Conservation (phyloP, 1,140 invertebrate genomes). For the Brachionus calyciflorus region DNA sequence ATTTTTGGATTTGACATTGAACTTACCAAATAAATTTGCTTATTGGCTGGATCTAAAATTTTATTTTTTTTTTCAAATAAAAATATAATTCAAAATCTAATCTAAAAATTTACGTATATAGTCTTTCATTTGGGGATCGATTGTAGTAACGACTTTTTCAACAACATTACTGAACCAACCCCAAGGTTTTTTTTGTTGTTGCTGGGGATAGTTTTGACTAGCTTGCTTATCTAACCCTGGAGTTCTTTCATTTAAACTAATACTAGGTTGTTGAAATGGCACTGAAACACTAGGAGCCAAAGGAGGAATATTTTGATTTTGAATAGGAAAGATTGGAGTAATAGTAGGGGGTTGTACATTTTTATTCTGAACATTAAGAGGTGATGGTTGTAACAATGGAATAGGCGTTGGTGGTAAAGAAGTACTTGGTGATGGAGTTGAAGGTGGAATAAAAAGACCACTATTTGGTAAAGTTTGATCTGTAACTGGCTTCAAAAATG, state of each 20-base stretch:
- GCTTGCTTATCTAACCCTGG: not conserved
- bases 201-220: not conserved
- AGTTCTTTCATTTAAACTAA: not conserved
- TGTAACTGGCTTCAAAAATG: not conserved
- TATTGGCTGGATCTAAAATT: not conserved
- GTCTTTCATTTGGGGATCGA: constrained; percentile 85
- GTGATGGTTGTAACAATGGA: not conserved
- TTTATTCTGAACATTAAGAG: too few species aligned
- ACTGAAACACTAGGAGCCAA: too few species aligned
- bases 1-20: constrained; percentile 30
- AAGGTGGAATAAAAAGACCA: not conserved
- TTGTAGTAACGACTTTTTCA: constrained; percentile 78
- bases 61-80: not conserved
- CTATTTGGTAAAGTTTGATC: not conserved
- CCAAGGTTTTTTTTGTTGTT: constrained; percentile 19
- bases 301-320: too few species aligned
- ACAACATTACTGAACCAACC: constrained; percentile 64
- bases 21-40: constrained; percentile 22
- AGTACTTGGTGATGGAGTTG: not conserved
- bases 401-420: not conserved
- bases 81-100: not conserved
- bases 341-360: too few species aligned
- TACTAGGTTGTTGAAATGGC: not conserved
- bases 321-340: too few species aligned
- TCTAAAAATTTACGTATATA: constrained; percentile 69